Evolutionary conservation across 2,888 invertebrate genomes (phyloP).

Genomic region (Leucophenga maculata): DNA sequence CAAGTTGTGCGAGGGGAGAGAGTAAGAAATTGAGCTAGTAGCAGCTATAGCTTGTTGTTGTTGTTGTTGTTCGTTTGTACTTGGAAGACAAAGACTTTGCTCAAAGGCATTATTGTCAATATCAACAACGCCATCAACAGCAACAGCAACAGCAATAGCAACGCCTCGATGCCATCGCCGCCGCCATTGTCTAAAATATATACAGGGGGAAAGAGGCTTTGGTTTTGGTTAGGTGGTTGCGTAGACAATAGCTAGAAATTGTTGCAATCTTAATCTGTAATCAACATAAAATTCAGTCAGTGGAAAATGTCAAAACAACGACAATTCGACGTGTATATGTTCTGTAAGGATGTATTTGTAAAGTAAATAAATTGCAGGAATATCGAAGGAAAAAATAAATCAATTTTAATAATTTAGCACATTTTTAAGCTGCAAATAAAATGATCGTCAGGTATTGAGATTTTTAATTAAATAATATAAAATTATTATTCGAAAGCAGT

Average conservation of each 20-base stretch:
- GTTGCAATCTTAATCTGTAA: constrained; percentile 67
- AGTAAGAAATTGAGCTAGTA: not conserved
- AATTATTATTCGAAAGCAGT: too few species aligned
- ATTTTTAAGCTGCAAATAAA: too few species aligned
- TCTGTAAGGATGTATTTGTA: too few species aligned
- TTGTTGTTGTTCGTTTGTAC: too few species aligned
- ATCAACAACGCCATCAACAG: constrained; percentile 30
- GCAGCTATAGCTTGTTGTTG: constrained; percentile 25
- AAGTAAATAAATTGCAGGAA: too few species aligned
- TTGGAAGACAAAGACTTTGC: constrained; percentile 27
- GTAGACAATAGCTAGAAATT: constrained; percentile 47
- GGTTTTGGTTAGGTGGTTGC: not conserved
- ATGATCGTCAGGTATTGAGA: too few species aligned
- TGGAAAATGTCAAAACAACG: constrained; percentile 54
- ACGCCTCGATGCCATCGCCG: too few species aligned
- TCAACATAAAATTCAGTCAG: constrained; percentile 65
- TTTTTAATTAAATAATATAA: not conserved
- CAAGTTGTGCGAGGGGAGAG: constrained; percentile 23
- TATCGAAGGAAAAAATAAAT: too few species aligned
- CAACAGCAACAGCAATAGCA: too few species aligned
- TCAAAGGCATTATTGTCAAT: constrained; percentile 63
- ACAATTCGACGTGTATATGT: too few species aligned
- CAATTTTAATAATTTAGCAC: too few species aligned
- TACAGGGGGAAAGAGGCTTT: not conserved
- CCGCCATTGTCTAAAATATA: too few species aligned